Evolutionary conservation across 2,113 vertebrate species (phyloP), one percentile per base, ranked within the genome.

Genomic region (Barnardius zonarius): DNA sequence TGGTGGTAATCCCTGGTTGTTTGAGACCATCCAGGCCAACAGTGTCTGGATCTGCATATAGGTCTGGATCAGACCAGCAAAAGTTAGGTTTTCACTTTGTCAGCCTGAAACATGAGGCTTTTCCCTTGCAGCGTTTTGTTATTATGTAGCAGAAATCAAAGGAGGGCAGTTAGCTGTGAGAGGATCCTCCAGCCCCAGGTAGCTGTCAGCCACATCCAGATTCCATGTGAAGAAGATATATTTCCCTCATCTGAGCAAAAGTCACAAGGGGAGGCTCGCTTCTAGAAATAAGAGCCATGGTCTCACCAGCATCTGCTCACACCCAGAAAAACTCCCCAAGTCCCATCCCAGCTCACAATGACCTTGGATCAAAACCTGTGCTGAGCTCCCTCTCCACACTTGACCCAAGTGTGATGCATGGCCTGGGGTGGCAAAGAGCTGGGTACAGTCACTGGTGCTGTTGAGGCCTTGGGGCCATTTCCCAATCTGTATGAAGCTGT

Each of bases 401-500:
- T 10, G 28, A 30, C 33, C 68, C 35, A 0, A 2, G 20, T 6
- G 0, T 24, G 9, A 43, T 2, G 0, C 57, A 23, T 33, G 23
- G 11, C 31, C 70, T 59, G 46, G 11, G 9, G 0, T 31, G 33
- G 35, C 48, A 48, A 86, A 39, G 5, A 86, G 33, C 75, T 62
- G 35, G 17, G 23, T 79, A 31, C 35, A 64, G 59, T 24, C 48
- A 48, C 0, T 57, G 41, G 63, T 86, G 30, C 14, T 5, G 0
- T 0, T 33, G 41, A 48, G 18, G 27, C 44, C 69, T 62, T 3
- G 0, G 9, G n/a, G 22, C 64, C 12, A 37, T 62, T 52, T 77
- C 80, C 25, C 67, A 83, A 2, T 20, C 30, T 30, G 35, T 8
- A 51, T 2, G 1, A 57, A 55, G 28, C 11, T 59, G 46, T 74